Conservation (phyloP, 2,797 vertebrate genomes). For the Pteronotus mesoamericanus region DNA sequence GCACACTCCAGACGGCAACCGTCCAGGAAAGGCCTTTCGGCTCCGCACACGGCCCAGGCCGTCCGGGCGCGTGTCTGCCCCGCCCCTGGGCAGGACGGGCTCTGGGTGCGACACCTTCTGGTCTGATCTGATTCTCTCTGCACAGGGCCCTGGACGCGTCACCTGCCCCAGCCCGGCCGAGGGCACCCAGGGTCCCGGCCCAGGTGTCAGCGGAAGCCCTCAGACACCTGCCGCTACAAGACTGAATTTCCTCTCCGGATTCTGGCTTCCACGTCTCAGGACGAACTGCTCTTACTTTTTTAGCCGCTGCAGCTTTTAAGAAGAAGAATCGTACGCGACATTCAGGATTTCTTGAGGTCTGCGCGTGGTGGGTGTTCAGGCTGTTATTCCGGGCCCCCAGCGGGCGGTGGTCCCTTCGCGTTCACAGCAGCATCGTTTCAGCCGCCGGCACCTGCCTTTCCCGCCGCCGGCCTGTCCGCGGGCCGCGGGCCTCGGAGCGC, state of each 20-base stretch:
- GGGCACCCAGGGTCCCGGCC: neutral
- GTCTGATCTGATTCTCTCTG: neutral
- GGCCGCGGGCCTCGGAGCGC: neutral
- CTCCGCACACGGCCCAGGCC: neutral
- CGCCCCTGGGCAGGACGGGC: neutral
- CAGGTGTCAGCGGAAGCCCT: accelerated
- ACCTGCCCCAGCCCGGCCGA: accelerated
- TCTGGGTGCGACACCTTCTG: neutral
- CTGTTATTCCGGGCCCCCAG: neutral
- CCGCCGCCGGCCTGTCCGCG: neutral
- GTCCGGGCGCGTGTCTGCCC: accelerated
- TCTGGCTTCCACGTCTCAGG: neutral
- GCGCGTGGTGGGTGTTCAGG: neutral
- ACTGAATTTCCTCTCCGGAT: neutral
- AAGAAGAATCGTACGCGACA: neutral
- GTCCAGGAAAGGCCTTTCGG: neutral
- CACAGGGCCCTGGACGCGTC: no score
- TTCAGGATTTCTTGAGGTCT: neutral
- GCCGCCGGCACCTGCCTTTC: neutral
- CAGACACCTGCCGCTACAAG: accelerated
- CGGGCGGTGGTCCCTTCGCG: accelerated
- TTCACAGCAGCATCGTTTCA: neutral
- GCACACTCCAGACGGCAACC: accelerated
- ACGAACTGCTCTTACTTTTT: neutral
- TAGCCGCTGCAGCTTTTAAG: neutral